Conservation (phyloP, 2,888 invertebrate species). For the Aleiodes testaceus region DNA sequence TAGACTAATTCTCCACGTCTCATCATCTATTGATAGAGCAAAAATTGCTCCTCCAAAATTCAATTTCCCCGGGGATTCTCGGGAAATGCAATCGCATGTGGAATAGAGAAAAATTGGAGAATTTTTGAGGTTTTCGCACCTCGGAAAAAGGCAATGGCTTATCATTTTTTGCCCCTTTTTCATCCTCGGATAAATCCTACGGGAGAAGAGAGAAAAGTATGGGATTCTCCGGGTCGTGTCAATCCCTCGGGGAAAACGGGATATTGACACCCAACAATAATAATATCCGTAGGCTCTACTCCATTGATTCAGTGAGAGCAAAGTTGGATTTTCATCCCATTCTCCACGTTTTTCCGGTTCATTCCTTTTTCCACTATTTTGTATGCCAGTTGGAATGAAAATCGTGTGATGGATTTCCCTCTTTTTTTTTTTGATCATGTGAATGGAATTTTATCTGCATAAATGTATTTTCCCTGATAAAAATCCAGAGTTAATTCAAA, state of each 20-base stretch:
- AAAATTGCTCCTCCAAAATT: conserved; percentile 13
- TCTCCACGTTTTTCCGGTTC: not conserved
- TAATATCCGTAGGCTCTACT: conserved; percentile 42
- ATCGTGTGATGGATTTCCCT: conserved; percentile 1
- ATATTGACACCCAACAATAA: conserved; percentile 52
- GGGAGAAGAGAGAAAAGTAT: conserved; percentile 17
- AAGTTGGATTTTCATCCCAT: conserved; percentile 19
- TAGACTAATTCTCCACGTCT: not conserved
- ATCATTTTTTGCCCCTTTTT: conserved; percentile 14
- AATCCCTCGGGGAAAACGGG: conserved; percentile 42
- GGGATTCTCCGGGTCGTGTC: conserved; percentile 33
- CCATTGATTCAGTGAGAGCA: conserved; percentile 31
- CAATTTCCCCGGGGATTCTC: conserved; percentile 33
- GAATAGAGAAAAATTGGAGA: conserved; percentile 28
- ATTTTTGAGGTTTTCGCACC: conserved; percentile 31
- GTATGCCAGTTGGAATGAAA: not conserved
- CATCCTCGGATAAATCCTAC: conserved; percentile 27
- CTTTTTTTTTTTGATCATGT: no score
- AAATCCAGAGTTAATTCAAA: no score
- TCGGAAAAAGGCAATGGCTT: conserved; percentile 14
- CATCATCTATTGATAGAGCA: no score
- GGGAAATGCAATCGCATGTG: conserved; percentile 38
- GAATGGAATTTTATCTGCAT: no score
- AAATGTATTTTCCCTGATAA: no score
- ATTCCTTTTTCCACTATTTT: not conserved